Evolutionary conservation across 2,113 vertebrate species (phyloP).

Genomic region (Chamaea fasciata): DNA sequence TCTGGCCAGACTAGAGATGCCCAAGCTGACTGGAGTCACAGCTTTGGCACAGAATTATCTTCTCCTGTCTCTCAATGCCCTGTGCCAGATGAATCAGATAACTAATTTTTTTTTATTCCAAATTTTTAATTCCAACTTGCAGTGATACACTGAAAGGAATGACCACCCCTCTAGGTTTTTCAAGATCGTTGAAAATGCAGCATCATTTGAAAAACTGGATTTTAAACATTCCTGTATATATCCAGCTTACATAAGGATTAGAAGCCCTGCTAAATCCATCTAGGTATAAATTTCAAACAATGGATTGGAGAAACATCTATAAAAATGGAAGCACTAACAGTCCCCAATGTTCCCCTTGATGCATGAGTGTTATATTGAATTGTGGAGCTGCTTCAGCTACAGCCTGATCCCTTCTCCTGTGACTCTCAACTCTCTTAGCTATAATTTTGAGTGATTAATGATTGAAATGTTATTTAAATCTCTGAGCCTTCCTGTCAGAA

Average conservation of each 20-base stretch:
- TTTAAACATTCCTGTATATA: background rate
- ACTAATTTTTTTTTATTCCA: background rate
- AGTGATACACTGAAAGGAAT: background rate
- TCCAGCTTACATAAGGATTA: background rate
- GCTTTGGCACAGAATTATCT: background rate
- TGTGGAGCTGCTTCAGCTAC: background rate
- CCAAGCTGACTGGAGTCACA: background rate
- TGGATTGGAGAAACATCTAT: background rate
- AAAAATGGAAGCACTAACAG: background rate
- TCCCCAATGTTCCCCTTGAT: background rate
- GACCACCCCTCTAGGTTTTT: background rate
- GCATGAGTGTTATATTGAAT: background rate
- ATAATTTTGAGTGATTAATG: conserved; percentile 10
- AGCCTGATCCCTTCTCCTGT: background rate
- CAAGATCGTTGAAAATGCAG: background rate
- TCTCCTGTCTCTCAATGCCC: background rate
- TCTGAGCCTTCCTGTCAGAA: background rate
- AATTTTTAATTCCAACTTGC: background rate
- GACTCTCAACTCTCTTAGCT: background rate
- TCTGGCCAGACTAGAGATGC: background rate
- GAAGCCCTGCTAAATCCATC: background rate
- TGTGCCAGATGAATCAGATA: background rate
- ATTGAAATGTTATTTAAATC: conserved; percentile 5
- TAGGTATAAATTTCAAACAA: background rate
- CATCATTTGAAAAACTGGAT: background rate